These are phyloP conservation scores for Porphyrio hochstetteri DNA, from an alignment of 2,113 vertebrate genomes.

Conservation along the genomic window DNA sequence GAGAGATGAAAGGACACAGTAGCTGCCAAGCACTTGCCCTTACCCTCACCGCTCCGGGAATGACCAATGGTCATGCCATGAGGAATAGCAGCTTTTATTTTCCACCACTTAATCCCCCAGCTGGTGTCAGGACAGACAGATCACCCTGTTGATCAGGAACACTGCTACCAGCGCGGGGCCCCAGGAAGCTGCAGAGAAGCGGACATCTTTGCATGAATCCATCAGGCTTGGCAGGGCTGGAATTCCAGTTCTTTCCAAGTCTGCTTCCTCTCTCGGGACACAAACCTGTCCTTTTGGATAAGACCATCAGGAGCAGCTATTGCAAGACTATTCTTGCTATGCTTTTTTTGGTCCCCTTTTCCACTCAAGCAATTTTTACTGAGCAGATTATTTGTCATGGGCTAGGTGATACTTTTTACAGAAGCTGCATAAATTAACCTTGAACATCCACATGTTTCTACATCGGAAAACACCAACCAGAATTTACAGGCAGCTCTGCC, in stretches of 20 bases:
- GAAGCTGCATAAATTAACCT: not conserved
- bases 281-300: not conserved
- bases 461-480: not conserved
- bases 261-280: not conserved
- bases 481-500: not conserved
- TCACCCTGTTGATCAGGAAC: accelerated
- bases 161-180: not conserved
- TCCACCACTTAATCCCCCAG: not conserved
- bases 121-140: not conserved
- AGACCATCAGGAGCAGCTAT: not conserved
- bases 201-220: not conserved
- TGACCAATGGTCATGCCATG: not conserved
- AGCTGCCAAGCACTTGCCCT: conserved; percentile 19
- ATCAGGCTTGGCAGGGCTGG: not conserved
- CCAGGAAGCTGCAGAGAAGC: not conserved
- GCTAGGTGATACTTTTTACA: not conserved
- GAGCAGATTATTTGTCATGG: not conserved
- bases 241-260: not conserved
- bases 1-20: not conserved
- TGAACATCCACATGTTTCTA: not conserved
- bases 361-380: not conserved
- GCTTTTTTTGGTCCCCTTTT: not conserved
- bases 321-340: not conserved
- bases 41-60: not conserved
- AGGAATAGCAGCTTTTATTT: not conserved